A percentile compares a stretch with the other conserved stretches of the same genome.
Evolutionary conservation across 1,140 invertebrate species (phyloP).

Genomic region (Parapsyche elsis): DNA sequence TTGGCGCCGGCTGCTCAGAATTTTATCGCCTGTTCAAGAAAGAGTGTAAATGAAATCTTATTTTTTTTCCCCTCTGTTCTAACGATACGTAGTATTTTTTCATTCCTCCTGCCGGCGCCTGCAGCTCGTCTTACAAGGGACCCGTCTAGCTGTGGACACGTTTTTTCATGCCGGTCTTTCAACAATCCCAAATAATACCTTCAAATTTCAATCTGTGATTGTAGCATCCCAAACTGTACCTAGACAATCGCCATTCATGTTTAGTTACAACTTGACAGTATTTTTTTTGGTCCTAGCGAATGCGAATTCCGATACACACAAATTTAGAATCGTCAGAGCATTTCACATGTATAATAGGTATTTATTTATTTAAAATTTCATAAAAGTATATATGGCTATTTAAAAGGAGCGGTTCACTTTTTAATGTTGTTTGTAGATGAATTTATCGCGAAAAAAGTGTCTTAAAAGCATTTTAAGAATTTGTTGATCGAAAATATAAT

Average conservation of each 20-base stretch:
- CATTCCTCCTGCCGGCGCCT: slow-evolving; percentile 37
- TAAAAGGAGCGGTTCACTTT: no score
- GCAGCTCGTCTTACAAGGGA: slow-evolving; percentile 41
- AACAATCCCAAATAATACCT: background rate
- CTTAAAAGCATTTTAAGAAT: background rate
- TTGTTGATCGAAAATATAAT: background rate
- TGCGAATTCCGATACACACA: background rate
- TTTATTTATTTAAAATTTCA: no score
- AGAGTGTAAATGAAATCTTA: slow-evolving; percentile 46
- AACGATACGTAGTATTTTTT: slow-evolving; percentile 47
- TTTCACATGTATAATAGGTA: no score
- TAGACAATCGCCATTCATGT: slow-evolving; percentile 25
- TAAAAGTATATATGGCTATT: no score
- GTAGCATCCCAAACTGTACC: background rate
- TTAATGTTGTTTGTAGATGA: background rate
- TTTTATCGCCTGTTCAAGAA: slow-evolving; percentile 47
- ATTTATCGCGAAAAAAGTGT: background rate
- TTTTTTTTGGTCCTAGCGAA: background rate
- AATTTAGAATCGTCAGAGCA: no score
- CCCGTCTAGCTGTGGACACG: slow-evolving; percentile 42
- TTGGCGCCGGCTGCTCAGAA: slow-evolving; percentile 45
- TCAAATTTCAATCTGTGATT: background rate
- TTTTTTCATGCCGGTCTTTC: slow-evolving; percentile 27
- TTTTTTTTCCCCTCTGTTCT: slow-evolving; percentile 36
- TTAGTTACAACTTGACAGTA: background rate